Conservation (phyloP, 2,113 vertebrate species). For the Lophotis ruficrista region DNA sequence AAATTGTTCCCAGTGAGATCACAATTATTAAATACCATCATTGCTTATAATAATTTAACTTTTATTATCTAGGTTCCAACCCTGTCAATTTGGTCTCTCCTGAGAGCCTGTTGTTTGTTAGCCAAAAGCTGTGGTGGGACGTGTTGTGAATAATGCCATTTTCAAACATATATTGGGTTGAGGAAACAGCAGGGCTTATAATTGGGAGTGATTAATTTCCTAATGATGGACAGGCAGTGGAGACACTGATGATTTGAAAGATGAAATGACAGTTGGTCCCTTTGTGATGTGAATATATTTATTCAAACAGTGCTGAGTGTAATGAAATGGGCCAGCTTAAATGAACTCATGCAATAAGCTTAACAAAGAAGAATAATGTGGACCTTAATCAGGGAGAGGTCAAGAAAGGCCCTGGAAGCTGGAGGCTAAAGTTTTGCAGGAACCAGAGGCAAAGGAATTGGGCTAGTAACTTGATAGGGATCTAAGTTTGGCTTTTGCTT, state of each 20-base stretch:
- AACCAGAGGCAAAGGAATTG: not conserved
- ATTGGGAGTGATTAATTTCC: conserved; percentile 36
- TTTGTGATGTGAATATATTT: not conserved
- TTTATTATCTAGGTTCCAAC: conserved; percentile 68
- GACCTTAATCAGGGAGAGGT: not conserved
- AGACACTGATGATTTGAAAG: not conserved
- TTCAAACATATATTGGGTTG: not conserved
- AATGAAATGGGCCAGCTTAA: not conserved
- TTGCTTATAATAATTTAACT: conserved; percentile 72
- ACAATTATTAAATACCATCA: conserved; percentile 73
- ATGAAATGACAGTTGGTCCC: not conserved
- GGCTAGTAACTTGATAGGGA: not conserved
- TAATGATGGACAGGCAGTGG: not conserved
- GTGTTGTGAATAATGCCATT: not conserved
- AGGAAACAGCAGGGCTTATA: not conserved
- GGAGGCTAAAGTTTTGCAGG: not conserved
- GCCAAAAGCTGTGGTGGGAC: not conserved
- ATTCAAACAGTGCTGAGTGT: not conserved
- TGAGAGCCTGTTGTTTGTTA: conserved; percentile 28
- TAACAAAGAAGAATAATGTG: not conserved
- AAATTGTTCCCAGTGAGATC: conserved; percentile 67
- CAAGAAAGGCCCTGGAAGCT: not conserved
- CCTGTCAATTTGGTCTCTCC: conserved; percentile 40
- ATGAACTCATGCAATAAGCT: not conserved
- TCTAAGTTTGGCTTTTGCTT: not conserved